Percentiles rank a stretch among this genome's conserved stretches.
Conservation (phyloP, 2,888 invertebrate genomes). For the Orchesellides sinensis region DNA sequence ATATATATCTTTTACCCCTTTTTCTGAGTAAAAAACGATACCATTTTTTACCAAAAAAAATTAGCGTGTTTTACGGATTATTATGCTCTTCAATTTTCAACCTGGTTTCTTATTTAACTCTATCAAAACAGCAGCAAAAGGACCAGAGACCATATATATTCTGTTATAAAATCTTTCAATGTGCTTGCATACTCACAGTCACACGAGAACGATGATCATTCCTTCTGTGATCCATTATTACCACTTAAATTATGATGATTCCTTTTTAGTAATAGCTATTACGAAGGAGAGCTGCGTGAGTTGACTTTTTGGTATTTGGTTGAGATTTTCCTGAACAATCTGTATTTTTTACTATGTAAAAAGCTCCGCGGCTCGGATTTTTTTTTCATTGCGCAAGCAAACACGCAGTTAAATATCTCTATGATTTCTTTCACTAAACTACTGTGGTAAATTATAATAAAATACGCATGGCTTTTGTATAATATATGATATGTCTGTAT, state of each 20-base stretch:
- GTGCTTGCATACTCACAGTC: not conserved
- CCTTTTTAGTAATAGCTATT: no score
- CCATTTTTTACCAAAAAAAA: conserved; percentile 34
- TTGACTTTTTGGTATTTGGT: not conserved
- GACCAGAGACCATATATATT: no score
- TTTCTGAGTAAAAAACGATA: conserved; percentile 37
- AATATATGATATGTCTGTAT: no score
- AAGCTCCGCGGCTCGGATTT: no score
- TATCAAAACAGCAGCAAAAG: no score
- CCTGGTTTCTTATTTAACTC: not conserved
- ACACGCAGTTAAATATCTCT: no score
- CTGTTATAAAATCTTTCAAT: no score
- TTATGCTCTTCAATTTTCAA: conserved; percentile 53
- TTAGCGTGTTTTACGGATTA: conserved; percentile 67
- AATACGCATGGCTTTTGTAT: no score
- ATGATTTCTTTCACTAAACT: no score
- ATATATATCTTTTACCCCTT: conserved; percentile 6
- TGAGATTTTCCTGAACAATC: not conserved
- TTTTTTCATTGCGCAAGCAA: not conserved
- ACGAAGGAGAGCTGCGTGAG: conserved; percentile 7
- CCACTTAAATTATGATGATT: not conserved
- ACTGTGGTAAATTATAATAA: no score
- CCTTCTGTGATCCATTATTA: not conserved
- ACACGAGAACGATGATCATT: not conserved
- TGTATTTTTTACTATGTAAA: not conserved